Conservation (phyloP, 2,113 vertebrate genomes). For the Pyxicephalus adspersus region DNA sequence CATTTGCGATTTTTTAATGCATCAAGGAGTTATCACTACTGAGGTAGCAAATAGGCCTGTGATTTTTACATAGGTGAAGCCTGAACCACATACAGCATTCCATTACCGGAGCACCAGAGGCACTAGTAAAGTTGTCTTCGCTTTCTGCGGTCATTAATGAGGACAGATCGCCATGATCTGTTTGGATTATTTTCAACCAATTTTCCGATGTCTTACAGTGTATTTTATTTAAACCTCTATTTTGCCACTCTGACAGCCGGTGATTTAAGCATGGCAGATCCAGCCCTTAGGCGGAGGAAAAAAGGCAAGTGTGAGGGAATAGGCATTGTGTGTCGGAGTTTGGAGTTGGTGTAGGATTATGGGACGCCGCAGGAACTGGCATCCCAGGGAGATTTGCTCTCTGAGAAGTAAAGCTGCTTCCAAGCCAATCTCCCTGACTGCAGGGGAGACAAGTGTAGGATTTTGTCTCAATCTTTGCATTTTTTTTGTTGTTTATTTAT, state of each 20-base stretch:
- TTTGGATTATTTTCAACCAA: neutral
- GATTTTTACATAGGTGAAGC: neutral
- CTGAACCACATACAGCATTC: too few species aligned
- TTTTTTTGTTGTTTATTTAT: neutral
- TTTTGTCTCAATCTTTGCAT: conserved; percentile 19
- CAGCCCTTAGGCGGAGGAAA: neutral
- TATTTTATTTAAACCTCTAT: neutral
- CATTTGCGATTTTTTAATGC: neutral
- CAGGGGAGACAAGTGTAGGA: conserved; percentile 28
- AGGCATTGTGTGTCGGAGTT: neutral
- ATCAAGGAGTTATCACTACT: neutral
- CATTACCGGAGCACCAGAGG: neutral
- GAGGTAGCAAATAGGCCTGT: neutral
- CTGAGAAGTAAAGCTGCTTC: conserved; percentile 45
- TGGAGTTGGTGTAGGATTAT: conserved; percentile 25
- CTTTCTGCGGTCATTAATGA: neutral
- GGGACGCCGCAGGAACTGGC: neutral
- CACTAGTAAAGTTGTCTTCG: neutral
- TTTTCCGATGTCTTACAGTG: neutral
- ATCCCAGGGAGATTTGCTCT: conserved; percentile 45
- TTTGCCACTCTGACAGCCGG: neutral
- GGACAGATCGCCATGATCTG: neutral
- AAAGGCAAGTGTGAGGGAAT: neutral
- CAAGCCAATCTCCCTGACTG: conserved; percentile 48
- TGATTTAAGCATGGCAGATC: conserved; percentile 14